Evolutionary conservation across 2,797 vertebrate species (phyloP).

Genomic region (Pantherophis alleghaniensis): DNA sequence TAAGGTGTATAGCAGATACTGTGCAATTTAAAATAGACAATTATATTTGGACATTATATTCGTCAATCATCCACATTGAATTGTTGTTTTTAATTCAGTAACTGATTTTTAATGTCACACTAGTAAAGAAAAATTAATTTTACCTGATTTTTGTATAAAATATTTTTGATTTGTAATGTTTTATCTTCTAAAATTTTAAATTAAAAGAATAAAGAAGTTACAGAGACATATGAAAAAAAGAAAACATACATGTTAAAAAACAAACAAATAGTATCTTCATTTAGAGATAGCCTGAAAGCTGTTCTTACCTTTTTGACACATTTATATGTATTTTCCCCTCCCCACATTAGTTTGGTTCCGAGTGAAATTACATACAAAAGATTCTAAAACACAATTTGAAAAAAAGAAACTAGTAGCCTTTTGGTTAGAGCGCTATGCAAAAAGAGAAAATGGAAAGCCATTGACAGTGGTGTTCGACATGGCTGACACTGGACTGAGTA

Average conservation of each 20-base stretch:
- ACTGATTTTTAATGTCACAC: neutral
- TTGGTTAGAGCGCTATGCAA: constrained; percentile 94
- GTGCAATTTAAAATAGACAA: neutral
- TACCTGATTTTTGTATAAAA: neutral
- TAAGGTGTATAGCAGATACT: neutral
- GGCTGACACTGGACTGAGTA: constrained; percentile 89
- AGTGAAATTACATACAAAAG: constrained; percentile 90
- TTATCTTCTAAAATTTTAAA: neutral
- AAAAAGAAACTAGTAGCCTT: constrained; percentile 96
- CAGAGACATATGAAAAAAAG: neutral
- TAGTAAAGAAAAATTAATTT: neutral
- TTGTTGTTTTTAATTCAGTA: neutral
- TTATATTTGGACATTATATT: neutral
- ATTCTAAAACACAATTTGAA: constrained; percentile 84
- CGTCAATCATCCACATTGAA: neutral
- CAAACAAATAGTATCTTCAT: neutral
- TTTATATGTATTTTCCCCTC: neutral
- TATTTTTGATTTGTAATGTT: neutral
- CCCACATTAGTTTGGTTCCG: constrained; percentile 88
- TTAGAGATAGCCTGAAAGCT: neutral
- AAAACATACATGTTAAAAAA: neutral
- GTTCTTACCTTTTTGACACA: neutral
- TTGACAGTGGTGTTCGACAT: constrained; percentile 96
- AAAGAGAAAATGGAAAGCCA: constrained; percentile 91
- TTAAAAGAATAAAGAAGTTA: neutral